phyloP scores from a whole-genome alignment of 1,140 invertebrate species.

The Tachypleus tridentatus region DNA sequence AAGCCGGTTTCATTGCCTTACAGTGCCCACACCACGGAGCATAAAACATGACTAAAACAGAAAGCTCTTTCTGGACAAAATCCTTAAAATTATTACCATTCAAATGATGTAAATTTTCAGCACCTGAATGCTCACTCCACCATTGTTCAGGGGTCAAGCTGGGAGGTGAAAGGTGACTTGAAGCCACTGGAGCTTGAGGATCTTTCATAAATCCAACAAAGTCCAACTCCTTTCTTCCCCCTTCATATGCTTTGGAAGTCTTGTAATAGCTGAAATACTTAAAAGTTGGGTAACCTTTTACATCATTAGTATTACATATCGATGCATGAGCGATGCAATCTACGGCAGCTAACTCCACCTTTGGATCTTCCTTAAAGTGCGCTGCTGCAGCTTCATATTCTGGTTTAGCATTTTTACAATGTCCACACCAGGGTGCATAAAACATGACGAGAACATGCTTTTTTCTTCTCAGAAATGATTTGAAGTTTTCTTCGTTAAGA shows the following conservation, averaged over 20 bases:
- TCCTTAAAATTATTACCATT: constrained; percentile 40
- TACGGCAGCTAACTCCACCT: constrained; percentile 58
- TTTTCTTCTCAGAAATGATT: constrained; percentile 46
- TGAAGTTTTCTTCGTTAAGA: constrained; percentile 57
- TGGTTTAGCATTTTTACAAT: constrained; percentile 78
- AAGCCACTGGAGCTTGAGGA: constrained; percentile 28
- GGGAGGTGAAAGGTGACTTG: constrained; percentile 27
- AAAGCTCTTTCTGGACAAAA: constrained; percentile 36
- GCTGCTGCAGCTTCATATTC: constrained; percentile 65
- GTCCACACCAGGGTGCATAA: constrained; percentile 87
- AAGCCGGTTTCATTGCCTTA: constrained; percentile 45
- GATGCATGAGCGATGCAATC: constrained; percentile 58
- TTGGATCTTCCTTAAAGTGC: constrained; percentile 46
- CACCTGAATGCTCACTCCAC: constrained; percentile 36
- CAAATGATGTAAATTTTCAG: constrained; percentile 40
- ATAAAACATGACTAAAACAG: constrained; percentile 47
- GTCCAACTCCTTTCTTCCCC: constrained; percentile 52
- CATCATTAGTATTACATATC: constrained; percentile 54
- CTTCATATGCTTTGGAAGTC: constrained; percentile 52
- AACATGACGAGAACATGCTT: constrained; percentile 77
- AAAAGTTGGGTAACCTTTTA: constrained; percentile 74
- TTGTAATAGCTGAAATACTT: constrained; percentile 76
- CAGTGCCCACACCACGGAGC: constrained; percentile 51
- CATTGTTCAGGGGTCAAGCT: constrained; percentile 29
- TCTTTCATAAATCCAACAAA: constrained; percentile 50